phyloP scores from a whole-genome alignment of 1,140 invertebrate genomes.

The Drosophila biarmipes region DNA sequence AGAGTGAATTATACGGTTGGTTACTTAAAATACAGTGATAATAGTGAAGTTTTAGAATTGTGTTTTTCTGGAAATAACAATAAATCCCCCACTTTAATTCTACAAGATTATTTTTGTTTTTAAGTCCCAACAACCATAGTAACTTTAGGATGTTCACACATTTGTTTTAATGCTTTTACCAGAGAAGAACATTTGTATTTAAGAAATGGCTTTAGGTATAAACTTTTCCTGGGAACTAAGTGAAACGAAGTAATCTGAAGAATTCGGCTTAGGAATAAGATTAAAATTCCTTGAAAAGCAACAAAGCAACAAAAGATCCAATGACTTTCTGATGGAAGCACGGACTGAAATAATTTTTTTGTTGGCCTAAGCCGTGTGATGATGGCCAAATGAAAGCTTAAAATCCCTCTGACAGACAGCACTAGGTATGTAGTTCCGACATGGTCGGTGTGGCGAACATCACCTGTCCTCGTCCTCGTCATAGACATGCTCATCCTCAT shows the following conservation, averaged over 20 bases:
- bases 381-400: neutral
- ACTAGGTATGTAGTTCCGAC: neutral
- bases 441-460: neutral
- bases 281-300: neutral
- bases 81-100: no score
- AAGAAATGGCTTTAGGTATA: no score
- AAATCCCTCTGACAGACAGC: neutral
- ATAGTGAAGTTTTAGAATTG: no score
- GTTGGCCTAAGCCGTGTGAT: neutral
- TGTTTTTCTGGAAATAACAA: no score
- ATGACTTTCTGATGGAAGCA: neutral
- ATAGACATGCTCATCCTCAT: neutral
- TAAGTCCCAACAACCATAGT: no score
- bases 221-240: neutral
- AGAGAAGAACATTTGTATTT: no score
- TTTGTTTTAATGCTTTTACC: no score
- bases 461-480: neutral
- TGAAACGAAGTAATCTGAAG: neutral
- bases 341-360: neutral
- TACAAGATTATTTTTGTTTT: no score
- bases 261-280: neutral
- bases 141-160: no score
- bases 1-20: no score
- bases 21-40: neutral
- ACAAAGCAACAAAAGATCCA: neutral